These are phyloP conservation scores for Steinernema feltiae DNA, from an alignment of 1,140 invertebrate genomes.

Conservation along the genomic window DNA sequence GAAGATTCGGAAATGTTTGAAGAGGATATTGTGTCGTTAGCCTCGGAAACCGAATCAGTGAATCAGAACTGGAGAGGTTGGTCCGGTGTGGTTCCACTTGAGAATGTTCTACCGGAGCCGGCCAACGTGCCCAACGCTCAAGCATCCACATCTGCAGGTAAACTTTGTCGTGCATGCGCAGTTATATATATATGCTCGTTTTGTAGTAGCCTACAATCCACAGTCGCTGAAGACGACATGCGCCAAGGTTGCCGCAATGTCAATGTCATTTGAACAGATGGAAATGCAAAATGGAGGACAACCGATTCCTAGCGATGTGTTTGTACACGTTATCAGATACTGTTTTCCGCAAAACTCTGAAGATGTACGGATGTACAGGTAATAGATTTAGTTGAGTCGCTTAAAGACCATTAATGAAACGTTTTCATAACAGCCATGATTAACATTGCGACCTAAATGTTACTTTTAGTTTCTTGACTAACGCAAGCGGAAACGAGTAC, in stretches of 20 bases:
- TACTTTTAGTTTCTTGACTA: background rate
- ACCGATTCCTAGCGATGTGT: background rate
- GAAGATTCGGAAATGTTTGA: slow-evolving; percentile 10
- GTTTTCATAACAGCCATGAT: no score
- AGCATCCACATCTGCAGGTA: background rate
- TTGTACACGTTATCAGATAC: background rate
- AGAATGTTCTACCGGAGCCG: background rate
- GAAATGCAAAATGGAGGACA: background rate
- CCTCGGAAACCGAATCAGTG: background rate
- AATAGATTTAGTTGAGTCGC: no score
- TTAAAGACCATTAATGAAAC: no score
- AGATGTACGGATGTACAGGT: slow-evolving; percentile 1
- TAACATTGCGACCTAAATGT: no score
- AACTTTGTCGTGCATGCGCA: background rate
- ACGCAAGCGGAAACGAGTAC: background rate
- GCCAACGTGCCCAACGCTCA: background rate
- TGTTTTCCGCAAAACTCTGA: background rate
- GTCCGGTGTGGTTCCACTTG: background rate
- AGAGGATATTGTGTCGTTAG: background rate
- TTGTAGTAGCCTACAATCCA: background rate
- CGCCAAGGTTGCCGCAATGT: background rate
- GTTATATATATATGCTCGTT: no score
- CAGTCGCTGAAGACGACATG: background rate
- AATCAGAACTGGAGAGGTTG: background rate
- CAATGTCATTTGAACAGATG: background rate